Conservation (phyloP, 2,113 vertebrate genomes). For the Syngnathus floridae region DNA sequence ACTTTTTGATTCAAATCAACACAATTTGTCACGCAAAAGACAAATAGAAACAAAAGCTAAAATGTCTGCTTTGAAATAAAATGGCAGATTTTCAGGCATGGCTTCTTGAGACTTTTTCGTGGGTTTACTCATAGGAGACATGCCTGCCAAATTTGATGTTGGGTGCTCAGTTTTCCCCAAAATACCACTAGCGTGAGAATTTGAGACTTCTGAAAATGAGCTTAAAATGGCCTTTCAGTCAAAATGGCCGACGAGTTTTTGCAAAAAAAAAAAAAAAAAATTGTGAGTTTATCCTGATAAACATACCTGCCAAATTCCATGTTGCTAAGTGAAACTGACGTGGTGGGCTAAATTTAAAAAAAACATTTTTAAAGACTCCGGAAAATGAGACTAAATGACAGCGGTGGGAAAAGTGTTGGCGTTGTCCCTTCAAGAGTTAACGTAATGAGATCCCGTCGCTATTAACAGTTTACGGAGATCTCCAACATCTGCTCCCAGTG, state of each 20-base stretch:
- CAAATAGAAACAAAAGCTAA: background rate
- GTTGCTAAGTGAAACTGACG: background rate
- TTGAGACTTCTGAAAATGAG: no score
- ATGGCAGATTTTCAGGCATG: background rate
- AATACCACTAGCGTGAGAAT: no score
- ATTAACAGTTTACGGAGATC: constrained; percentile 69
- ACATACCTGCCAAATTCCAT: background rate
- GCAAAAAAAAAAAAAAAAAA: no score
- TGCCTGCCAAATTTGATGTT: background rate
- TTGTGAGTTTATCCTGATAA: no score
- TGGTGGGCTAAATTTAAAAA: background rate
- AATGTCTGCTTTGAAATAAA: background rate
- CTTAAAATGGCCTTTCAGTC: no score
- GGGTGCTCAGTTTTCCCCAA: no score
- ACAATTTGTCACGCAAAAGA: background rate
- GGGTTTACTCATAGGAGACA: background rate
- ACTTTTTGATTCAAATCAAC: background rate
- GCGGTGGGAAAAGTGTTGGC: constrained; percentile 4
- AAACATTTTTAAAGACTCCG: background rate
- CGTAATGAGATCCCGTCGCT: constrained; percentile 67
- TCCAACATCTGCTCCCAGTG: constrained; percentile 68
- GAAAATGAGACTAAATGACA: background rate
- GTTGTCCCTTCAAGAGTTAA: constrained; percentile 60
- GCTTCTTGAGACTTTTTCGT: background rate
- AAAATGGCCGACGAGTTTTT: no score